Conservation (phyloP, 2,888 invertebrate genomes). For the Trichacis sp. region DNA sequence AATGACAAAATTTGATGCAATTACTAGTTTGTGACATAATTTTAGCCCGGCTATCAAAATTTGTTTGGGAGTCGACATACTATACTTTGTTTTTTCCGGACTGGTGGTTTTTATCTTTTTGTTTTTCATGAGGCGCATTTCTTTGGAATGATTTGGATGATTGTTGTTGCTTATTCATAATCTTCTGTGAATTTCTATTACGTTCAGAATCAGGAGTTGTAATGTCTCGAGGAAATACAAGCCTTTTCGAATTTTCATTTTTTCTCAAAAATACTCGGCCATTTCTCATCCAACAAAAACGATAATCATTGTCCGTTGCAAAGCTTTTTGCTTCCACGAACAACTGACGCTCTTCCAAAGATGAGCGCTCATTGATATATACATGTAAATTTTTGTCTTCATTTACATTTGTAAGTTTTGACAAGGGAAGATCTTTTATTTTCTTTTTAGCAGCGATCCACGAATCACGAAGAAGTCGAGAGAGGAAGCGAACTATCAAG, state of each 20-base stretch:
- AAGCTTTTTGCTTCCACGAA: background rate
- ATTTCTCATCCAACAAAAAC: constrained; percentile 4
- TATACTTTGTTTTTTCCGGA: too few relatives aligned
- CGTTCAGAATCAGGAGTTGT: background rate
- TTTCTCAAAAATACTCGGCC: background rate
- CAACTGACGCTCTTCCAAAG: background rate
- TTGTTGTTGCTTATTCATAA: too few relatives aligned
- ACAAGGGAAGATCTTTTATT: background rate
- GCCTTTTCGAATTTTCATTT: background rate
- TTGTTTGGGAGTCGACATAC: too few relatives aligned
- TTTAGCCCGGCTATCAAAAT: too few relatives aligned
- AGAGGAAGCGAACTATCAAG: too few relatives aligned
- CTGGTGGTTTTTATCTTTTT: too few relatives aligned
- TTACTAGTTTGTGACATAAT: too few relatives aligned
- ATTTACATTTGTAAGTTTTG: background rate
- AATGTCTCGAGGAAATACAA: background rate
- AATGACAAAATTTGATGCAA: background rate
- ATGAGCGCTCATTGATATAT: constrained; percentile 2
- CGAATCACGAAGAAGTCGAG: too few relatives aligned
- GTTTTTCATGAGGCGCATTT: too few relatives aligned
- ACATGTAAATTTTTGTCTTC: too few relatives aligned
- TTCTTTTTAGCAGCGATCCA: background rate
- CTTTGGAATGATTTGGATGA: background rate
- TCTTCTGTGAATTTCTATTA: too few relatives aligned
- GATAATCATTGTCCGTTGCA: background rate